A percentile compares a stretch with the other conserved stretches of the same genome.
Conservation (phyloP, 1,140 invertebrate genomes). For the Zeugodacus cucurbitae region DNA sequence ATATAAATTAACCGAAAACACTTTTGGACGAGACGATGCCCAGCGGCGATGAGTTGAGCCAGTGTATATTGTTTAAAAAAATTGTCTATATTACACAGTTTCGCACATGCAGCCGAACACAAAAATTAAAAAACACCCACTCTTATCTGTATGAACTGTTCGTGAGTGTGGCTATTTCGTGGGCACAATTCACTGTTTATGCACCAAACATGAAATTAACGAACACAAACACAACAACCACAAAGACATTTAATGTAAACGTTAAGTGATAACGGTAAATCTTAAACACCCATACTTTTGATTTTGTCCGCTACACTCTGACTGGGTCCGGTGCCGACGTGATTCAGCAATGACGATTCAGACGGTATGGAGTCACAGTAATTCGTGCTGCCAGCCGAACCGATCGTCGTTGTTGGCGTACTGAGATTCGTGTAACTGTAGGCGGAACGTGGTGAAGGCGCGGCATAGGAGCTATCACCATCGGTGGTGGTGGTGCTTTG, state of each 20-base stretch:
- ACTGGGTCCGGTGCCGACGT: constrained; percentile 46
- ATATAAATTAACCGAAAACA: neutral
- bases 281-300: constrained; percentile 53
- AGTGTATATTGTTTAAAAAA: neutral
- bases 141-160: neutral
- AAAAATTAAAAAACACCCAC: neutral
- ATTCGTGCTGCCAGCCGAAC: constrained; percentile 52
- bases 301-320: constrained; percentile 62
- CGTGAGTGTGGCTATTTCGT: neutral
- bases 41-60: neutral
- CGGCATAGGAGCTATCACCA: constrained; percentile 40
- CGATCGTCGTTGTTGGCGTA: constrained; percentile 44
- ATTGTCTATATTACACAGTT: neutral
- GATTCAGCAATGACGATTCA: constrained; percentile 22
- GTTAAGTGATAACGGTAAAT: neutral
- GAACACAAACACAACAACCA: neutral
- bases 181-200: neutral
- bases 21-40: neutral
- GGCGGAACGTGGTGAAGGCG: constrained; percentile 48
- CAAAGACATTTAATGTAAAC: neutral
- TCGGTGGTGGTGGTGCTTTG: neutral
- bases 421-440: constrained; percentile 49
- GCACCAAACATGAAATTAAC: neutral
- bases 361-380: constrained; percentile 46
- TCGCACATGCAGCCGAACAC: constrained; percentile 8